Evolutionary conservation across 2,797 vertebrate species (phyloP).

Genomic region (Ptychadena robeensis): DNA sequence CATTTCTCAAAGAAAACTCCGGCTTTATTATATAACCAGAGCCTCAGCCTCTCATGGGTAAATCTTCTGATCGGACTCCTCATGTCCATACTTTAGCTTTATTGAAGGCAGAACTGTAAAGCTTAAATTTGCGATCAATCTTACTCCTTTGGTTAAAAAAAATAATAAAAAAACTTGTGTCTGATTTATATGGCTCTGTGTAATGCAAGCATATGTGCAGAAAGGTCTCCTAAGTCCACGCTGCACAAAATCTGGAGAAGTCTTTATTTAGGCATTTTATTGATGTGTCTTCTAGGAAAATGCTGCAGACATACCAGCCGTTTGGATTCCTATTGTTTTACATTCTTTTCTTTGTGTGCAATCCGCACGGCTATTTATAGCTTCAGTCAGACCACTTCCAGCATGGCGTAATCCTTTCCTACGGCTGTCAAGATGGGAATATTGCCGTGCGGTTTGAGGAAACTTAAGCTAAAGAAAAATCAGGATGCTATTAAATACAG

Average conservation of each 20-base stretch:
- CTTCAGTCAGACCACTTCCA: constrained; percentile 67
- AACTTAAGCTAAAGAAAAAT: constrained; percentile 35
- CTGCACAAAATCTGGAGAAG: constrained; percentile 78
- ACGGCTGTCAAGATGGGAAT: constrained; percentile 58
- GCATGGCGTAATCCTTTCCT: constrained; percentile 61
- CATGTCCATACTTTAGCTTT: not conserved
- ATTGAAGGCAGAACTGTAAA: too few species aligned
- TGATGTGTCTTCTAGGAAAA: constrained; percentile 74
- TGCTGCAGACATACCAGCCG: constrained; percentile 70
- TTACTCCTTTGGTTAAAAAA: constrained; percentile 3
- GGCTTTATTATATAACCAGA: not conserved
- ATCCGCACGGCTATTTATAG: constrained; percentile 70
- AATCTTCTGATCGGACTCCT: not conserved
- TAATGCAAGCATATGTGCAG: constrained; percentile 73
- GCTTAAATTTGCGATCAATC: not conserved
- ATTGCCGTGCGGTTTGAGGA: constrained; percentile 45
- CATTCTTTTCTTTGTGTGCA: constrained; percentile 72
- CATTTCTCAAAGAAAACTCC: not conserved
- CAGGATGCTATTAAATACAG: constrained; percentile 38
- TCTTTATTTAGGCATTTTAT: constrained; percentile 79
- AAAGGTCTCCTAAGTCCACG: constrained; percentile 74
- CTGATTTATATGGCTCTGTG: constrained; percentile 71
- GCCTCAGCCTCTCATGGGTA: not conserved
- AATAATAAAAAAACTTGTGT: not conserved
- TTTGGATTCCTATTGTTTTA: constrained; percentile 76